Evolutionary conservation across 2,888 invertebrate genomes (phyloP).

Genomic region (Lochmaea crataegi): DNA sequence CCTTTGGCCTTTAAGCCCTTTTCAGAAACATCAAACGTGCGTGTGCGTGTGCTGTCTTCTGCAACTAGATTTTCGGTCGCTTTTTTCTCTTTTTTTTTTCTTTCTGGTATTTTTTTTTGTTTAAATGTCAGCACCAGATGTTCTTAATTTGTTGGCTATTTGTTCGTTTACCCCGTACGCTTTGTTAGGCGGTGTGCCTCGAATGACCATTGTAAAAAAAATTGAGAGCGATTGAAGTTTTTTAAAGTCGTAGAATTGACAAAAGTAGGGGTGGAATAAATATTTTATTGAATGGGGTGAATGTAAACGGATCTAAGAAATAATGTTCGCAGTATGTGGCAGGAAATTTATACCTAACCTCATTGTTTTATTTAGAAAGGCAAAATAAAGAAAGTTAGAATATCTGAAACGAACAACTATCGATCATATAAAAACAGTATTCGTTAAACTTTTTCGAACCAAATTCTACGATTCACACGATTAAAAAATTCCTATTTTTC

Average conservation of each 20-base stretch:
- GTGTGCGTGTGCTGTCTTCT: slow-evolving; percentile 57
- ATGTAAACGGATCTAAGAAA: not conserved
- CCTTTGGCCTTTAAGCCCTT: slow-evolving; percentile 39
- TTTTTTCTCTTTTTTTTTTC: slow-evolving; percentile 21
- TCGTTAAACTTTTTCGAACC: not conserved
- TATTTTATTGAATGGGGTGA: slow-evolving; percentile 8
- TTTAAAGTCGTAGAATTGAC: slow-evolving; percentile 17
- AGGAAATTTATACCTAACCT: not conserved
- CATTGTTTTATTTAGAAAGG: not conserved
- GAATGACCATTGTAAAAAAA: slow-evolving; percentile 37
- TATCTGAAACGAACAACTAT: not conserved
- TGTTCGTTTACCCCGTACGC: slow-evolving; percentile 56
- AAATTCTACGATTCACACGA: not conserved
- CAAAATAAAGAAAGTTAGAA: not conserved
- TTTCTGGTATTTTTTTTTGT: slow-evolving; percentile 58
- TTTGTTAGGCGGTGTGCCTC: slow-evolving; percentile 34
- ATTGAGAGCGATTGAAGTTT: slow-evolving; percentile 20
- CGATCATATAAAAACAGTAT: not conserved
- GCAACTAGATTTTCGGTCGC: slow-evolving; percentile 63
- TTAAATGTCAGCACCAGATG: slow-evolving; percentile 69
- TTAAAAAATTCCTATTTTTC: not conserved
- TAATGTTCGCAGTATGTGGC: not conserved
- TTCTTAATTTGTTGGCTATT: slow-evolving; percentile 64
- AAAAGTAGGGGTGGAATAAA: slow-evolving; percentile 8
- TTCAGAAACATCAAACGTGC: slow-evolving; percentile 43